These are phyloP conservation scores for Plectus sambesii DNA, from an alignment of 1,140 invertebrate genomes.

Conservation along the genomic window DNA sequence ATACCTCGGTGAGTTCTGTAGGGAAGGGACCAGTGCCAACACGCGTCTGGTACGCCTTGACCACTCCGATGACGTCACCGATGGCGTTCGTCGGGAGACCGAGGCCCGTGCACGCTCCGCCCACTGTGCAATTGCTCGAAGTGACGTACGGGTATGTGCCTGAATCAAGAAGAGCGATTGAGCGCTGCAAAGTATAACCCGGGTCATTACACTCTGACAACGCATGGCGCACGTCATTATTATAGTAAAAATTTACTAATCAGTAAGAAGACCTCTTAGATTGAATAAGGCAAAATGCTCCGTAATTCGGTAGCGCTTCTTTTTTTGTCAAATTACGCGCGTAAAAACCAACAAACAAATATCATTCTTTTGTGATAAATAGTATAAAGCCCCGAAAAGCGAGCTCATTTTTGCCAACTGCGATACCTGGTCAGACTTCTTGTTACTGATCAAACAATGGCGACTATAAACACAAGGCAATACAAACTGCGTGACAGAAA, in stretches of 20 bases:
- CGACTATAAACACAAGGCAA: background rate
- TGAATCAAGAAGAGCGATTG: slow-evolving; percentile 35
- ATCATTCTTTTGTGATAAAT: too few relatives aligned
- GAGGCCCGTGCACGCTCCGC: slow-evolving; percentile 86
- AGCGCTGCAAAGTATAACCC: background rate
- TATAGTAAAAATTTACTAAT: too few relatives aligned
- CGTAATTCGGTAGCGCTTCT: too few relatives aligned
- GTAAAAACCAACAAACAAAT: too few relatives aligned
- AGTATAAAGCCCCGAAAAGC: too few relatives aligned
- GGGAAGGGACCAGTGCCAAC: slow-evolving; percentile 60
- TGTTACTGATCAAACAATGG: too few relatives aligned
- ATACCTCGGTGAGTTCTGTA: slow-evolving; percentile 48
- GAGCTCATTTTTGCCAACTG: too few relatives aligned
- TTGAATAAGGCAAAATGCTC: too few relatives aligned
- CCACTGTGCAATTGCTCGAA: slow-evolving; percentile 93
- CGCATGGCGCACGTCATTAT: too few relatives aligned
- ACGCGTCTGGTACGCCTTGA: slow-evolving; percentile 94
- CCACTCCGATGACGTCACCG: slow-evolving; percentile 81
- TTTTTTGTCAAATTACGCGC: too few relatives aligned
- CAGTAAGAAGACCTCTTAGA: too few relatives aligned
- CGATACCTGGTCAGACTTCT: too few relatives aligned
- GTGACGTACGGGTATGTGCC: slow-evolving; percentile 98
- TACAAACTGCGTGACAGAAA: slow-evolving; percentile 2
- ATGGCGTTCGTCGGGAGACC: slow-evolving; percentile 77
- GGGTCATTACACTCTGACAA: background rate